phyloP scores from a whole-genome alignment of 2,797 vertebrate species.

The Odontamblyopus rebecca region DNA sequence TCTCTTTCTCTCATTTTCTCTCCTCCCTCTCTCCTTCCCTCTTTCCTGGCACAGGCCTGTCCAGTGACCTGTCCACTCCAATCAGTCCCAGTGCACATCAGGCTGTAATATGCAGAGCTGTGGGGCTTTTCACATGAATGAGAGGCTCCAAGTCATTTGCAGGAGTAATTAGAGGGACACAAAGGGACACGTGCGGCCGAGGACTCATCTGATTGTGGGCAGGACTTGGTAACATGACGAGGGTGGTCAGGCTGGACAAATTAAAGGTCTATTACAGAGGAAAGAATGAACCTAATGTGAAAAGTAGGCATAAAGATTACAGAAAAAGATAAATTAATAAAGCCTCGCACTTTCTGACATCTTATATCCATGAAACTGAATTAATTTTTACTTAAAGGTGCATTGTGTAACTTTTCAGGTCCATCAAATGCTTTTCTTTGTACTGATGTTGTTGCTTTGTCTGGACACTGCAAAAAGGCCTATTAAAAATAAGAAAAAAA shows the following conservation, averaged over 20 bases:
- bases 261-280: conserved; percentile 37
- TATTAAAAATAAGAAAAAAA: no score
- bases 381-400: not conserved
- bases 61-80: conserved; percentile 36
- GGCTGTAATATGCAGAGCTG: conserved; percentile 39
- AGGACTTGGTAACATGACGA: conserved; percentile 42
- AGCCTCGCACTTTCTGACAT: no score
- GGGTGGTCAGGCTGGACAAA: conserved; percentile 34
- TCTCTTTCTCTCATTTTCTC: no score
- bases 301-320: conserved; percentile 12
- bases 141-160: conserved; percentile 41
- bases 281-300: conserved; percentile 4
- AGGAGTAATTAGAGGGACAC: conserved; percentile 45
- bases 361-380: no score
- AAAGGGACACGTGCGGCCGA: conserved; percentile 39
- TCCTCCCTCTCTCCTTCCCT: not conserved
- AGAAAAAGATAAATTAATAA: not conserved
- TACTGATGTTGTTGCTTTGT: no score
- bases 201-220: conserved; percentile 46
- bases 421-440: no score
- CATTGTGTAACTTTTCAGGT: not conserved
- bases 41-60: not conserved
- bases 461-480: no score
- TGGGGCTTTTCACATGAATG: conserved; percentile 36
- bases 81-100: conserved; percentile 40